phyloP scores from a whole-genome alignment of 2,113 vertebrate genomes.

The Psettodes erumei region DNA sequence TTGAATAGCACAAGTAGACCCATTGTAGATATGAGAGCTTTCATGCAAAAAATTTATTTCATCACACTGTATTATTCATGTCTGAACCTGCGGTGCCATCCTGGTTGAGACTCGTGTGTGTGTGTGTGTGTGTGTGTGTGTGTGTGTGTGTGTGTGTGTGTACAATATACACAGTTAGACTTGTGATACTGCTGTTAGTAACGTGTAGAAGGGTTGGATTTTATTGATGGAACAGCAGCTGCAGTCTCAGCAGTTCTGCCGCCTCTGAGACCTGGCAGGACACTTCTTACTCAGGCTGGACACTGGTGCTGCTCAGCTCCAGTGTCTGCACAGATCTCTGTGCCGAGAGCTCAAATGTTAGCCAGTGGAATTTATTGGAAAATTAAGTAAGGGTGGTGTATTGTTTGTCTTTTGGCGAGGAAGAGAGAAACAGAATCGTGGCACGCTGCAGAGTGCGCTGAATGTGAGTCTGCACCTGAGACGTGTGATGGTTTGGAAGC shows the following conservation, averaged over 20 bases:
- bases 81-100: not conserved
- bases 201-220: slow-evolving; percentile 23
- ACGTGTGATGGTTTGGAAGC: not conserved
- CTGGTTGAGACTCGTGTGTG: not conserved
- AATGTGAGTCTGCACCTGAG: not conserved
- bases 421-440: not conserved
- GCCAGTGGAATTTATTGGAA: slow-evolving; percentile 3
- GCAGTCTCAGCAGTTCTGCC: slow-evolving; percentile 59
- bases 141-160: not conserved
- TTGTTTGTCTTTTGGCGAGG: slow-evolving; percentile 8
- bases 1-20: slow-evolving; percentile 13
- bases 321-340: slow-evolving; percentile 33
- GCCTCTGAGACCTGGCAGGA: slow-evolving; percentile 38
- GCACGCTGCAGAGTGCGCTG: not conserved
- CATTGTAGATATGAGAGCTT: not conserved
- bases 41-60: not conserved
- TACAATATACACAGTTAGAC: not conserved
- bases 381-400: not conserved
- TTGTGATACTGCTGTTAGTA: slow-evolving; percentile 37
- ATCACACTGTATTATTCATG: slow-evolving; percentile 25
- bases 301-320: slow-evolving; percentile 11
- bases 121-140: not conserved
- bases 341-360: slow-evolving; percentile 25
- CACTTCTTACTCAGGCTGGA: slow-evolving; percentile 27
- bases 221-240: slow-evolving; percentile 59